phyloP scores from a whole-genome alignment of 2,113 vertebrate genomes.

The Gasterosteus nipponicus region DNA sequence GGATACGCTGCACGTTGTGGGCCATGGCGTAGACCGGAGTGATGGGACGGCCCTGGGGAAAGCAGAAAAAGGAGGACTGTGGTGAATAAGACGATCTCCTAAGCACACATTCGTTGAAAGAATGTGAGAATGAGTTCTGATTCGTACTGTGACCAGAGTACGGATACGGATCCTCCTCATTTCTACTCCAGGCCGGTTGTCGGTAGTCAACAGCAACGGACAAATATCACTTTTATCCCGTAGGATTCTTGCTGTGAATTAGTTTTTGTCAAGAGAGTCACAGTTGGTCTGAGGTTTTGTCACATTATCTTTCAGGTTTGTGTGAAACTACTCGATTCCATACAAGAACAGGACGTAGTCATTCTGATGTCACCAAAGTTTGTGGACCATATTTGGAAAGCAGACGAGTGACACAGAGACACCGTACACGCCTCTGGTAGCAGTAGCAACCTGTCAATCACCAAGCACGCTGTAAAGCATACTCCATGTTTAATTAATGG shows the following conservation, averaged over 20 bases:
- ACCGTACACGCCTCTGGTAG: too few relatives aligned
- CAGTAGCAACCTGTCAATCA: too few relatives aligned
- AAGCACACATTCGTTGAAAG: background rate
- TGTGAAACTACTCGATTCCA: too few relatives aligned
- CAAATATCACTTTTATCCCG: background rate
- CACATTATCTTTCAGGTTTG: too few relatives aligned
- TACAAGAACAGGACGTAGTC: too few relatives aligned
- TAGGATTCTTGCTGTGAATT: background rate
- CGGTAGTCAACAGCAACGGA: background rate
- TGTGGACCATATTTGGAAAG: too few relatives aligned
- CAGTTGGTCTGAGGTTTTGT: too few relatives aligned
- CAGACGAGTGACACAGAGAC: too few relatives aligned
- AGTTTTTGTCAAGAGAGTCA: too few relatives aligned
- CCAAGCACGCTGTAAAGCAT: too few relatives aligned
- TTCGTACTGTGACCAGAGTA: background rate
- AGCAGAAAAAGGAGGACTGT: background rate
- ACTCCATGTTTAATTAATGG: too few relatives aligned
- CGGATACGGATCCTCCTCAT: background rate
- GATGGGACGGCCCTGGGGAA: conserved; percentile 90
- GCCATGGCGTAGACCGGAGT: conserved; percentile 96
- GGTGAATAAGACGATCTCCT: conserved; percentile 1
- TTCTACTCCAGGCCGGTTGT: background rate
- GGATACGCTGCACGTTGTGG: conserved; percentile 91
- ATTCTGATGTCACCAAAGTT: too few relatives aligned
- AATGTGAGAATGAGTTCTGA: background rate